Conservation (phyloP, 2,113 vertebrate species). For the Casuarius casuarius region DNA sequence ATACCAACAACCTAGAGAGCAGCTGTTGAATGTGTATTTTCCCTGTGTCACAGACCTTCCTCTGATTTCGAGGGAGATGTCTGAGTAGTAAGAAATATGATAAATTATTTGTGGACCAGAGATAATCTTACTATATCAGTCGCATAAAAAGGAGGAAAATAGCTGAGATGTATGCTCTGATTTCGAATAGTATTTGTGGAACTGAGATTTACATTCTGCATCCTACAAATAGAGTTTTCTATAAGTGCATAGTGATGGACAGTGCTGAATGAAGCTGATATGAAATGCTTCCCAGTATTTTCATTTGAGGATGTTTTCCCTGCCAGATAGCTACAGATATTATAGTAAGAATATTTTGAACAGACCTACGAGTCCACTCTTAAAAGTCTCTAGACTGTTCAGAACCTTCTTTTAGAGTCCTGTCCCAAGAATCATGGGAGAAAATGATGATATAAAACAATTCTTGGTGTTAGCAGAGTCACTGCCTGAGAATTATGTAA, state of each 20-base stretch:
- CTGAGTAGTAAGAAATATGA: neutral
- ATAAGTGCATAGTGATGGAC: neutral
- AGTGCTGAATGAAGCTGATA: neutral
- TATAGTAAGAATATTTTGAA: neutral
- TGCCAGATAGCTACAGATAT: neutral
- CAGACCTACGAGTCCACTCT: neutral
- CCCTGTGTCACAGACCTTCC: neutral
- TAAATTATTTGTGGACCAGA: conserved; percentile 1
- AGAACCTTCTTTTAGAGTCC: neutral
- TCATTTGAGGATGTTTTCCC: neutral
- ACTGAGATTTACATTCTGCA: neutral
- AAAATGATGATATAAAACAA: conserved; percentile 11
- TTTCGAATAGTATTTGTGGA: neutral
- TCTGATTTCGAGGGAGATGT: conserved; percentile 5
- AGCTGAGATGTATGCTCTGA: neutral
- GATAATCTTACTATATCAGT: neutral
- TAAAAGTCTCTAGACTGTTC: neutral
- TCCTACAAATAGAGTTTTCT: neutral
- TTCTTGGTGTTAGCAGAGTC: conserved; percentile 12
- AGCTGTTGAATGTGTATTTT: neutral
- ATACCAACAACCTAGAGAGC: neutral
- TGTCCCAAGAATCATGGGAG: neutral
- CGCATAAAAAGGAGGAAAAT: neutral
- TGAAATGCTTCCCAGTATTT: neutral
- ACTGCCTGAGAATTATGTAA: conserved; percentile 15